phyloP scores from a whole-genome alignment of 92 coral and sea anemone genomes.

The Phenganax marumi region DNA sequence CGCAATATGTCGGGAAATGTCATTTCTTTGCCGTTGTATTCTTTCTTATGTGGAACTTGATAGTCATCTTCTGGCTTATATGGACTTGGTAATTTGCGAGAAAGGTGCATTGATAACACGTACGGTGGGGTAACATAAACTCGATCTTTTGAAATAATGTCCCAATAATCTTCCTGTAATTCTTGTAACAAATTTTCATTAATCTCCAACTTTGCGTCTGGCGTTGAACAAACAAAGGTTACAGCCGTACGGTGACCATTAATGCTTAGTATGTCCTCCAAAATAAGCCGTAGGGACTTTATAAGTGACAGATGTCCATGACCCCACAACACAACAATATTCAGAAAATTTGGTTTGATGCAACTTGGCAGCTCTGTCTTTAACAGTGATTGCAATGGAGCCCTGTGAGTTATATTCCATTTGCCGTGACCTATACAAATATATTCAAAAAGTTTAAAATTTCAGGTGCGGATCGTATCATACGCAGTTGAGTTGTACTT shows the following conservation, averaged over 20 bases:
- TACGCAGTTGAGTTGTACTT: too few relatives aligned
- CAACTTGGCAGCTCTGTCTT: constrained; percentile 54
- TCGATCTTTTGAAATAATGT: constrained; percentile 48
- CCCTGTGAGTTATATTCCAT: constrained; percentile 65
- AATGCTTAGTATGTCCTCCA: constrained; percentile 40
- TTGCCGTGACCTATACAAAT: constrained; percentile 51
- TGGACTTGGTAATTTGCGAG: constrained; percentile 59
- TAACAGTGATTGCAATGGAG: constrained; percentile 36
- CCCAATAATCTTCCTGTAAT: constrained; percentile 49
- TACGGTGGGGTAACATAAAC: constrained; percentile 63
- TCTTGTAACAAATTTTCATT: constrained; percentile 45
- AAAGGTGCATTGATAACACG: constrained; percentile 58
- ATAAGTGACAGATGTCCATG: constrained; percentile 63
- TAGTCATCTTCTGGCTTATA: constrained; percentile 67
- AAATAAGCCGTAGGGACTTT: constrained; percentile 57
- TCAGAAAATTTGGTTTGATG: constrained; percentile 64
- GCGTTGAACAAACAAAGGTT: constrained; percentile 62
- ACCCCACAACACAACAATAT: constrained; percentile 61
- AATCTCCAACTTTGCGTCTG: constrained; percentile 31
- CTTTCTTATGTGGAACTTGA: constrained; percentile 61
- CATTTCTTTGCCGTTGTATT: constrained; percentile 8
- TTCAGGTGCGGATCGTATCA: too few relatives aligned
- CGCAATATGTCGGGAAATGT: constrained; percentile 30
- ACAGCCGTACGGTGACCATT: background rate
- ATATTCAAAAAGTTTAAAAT: too few relatives aligned